These are phyloP conservation scores for Lampris incognitus DNA, from an alignment of 2,113 vertebrate species.

Conservation along the genomic window DNA sequence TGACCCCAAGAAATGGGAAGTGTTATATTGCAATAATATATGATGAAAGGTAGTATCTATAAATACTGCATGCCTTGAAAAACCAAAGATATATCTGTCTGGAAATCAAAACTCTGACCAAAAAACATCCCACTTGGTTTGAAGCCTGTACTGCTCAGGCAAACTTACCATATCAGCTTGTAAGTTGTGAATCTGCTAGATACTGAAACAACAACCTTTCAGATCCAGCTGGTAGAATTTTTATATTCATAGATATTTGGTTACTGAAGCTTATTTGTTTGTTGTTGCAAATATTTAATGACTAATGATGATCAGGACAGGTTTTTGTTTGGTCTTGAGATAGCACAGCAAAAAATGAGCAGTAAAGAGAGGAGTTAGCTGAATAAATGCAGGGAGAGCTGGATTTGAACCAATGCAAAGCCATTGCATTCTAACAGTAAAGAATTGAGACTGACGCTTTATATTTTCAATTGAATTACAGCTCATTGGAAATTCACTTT, in stretches of 20 bases:
- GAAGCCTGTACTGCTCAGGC: too few species aligned
- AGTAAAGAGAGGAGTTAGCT: conserved; percentile 23
- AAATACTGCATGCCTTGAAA: neutral
- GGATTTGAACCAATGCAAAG: conserved; percentile 11
- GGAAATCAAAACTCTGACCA: neutral
- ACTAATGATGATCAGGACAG: too few species aligned
- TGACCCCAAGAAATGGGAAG: neutral
- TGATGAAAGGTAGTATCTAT: neutral
- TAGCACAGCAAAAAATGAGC: neutral
- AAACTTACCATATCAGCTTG: too few species aligned
- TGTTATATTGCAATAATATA: neutral
- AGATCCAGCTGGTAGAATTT: too few species aligned
- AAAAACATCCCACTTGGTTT: too few species aligned
- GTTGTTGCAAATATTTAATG: too few species aligned
- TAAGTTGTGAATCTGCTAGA: too few species aligned
- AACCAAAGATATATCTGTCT: neutral
- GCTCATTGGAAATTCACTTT: conserved; percentile 77
- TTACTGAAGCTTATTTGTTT: too few species aligned
- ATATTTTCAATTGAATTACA: conserved; percentile 76
- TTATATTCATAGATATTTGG: too few species aligned
- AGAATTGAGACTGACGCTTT: conserved; percentile 69
- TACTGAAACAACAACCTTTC: too few species aligned
- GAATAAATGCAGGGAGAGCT: conserved; percentile 12
- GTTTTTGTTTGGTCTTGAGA: neutral
- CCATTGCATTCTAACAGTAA: conserved; percentile 36